phyloP scores from a whole-genome alignment of 2,113 vertebrate genomes.

The Dissostichus mawsoni region DNA sequence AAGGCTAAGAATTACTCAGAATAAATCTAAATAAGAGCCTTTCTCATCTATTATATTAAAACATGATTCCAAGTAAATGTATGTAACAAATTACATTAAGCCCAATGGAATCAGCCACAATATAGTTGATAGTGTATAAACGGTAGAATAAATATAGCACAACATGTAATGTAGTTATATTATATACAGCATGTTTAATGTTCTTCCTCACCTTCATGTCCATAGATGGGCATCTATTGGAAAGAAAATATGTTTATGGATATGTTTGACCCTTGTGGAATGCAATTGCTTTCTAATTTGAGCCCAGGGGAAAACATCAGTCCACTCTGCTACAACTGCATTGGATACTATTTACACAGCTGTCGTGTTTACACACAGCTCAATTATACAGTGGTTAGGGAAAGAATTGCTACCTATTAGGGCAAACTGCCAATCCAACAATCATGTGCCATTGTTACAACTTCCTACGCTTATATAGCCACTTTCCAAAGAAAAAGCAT shows the following conservation, averaged over 20 bases:
- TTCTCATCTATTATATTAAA: neutral
- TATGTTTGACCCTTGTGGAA: constrained; percentile 75
- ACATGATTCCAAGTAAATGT: neutral
- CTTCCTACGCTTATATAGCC: constrained; percentile 65
- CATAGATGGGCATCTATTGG: constrained; percentile 70
- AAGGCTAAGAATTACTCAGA: too few relatives aligned
- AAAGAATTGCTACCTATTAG: constrained; percentile 52
- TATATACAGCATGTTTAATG: constrained; percentile 30
- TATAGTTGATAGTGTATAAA: neutral
- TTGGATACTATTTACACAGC: constrained; percentile 70
- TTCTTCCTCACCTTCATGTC: constrained; percentile 46
- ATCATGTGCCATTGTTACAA: constrained; percentile 41
- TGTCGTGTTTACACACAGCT: constrained; percentile 56
- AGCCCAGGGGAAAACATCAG: constrained; percentile 66
- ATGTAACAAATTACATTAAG: neutral
- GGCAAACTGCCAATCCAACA: constrained; percentile 48
- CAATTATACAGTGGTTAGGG: constrained; percentile 33
- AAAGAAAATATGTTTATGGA: constrained; percentile 75
- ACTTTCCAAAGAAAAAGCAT: constrained; percentile 39
- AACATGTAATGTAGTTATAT: constrained; percentile 14
- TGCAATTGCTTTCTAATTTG: constrained; percentile 75
- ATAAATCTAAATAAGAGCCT: neutral
- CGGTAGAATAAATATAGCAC: neutral
- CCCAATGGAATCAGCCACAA: neutral
- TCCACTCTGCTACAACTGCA: constrained; percentile 40